Evolutionary conservation across 2,888 invertebrate genomes (phyloP).

Genomic region (Pollenia labialis): DNA sequence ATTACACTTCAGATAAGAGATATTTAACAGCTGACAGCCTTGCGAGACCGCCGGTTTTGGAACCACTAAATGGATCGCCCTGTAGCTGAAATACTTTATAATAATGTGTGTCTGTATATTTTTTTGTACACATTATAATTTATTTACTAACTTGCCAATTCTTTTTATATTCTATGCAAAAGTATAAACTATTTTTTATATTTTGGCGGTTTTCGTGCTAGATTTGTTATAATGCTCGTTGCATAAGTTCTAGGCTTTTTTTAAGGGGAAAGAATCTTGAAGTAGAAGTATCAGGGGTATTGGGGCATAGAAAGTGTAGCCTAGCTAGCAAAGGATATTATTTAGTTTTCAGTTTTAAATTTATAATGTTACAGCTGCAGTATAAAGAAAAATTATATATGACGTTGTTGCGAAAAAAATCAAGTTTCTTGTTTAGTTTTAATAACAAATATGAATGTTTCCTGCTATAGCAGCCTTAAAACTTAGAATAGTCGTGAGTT

Average conservation of each 20-base stretch:
- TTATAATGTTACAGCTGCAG: conserved; percentile 60
- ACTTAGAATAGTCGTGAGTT: conserved; percentile 62
- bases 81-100: too few relatives aligned
- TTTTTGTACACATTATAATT: conserved; percentile 67
- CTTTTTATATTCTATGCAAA: conserved; percentile 34
- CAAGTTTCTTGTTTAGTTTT: conserved; percentile 55
- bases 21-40: too few relatives aligned
- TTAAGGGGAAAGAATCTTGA: background rate
- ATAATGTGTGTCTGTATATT: conserved; percentile 5
- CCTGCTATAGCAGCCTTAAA: conserved; percentile 30
- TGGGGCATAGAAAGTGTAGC: conserved; percentile 6
- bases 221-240: conserved; percentile 53
- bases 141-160: conserved; percentile 69
- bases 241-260: conserved; percentile 32
- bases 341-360: conserved; percentile 64
- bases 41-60: too few relatives aligned
- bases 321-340: conserved; percentile 55
- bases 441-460: conserved; percentile 32
- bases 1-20: too few relatives aligned
- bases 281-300: background rate
- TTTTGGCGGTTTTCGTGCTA: conserved; percentile 62
- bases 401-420: conserved; percentile 19
- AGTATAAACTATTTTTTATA: conserved; percentile 24
- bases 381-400: conserved; percentile 44
- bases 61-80: too few relatives aligned